phyloP scores from a whole-genome alignment of 2,888 invertebrate species.

The Rapana venosa region DNA sequence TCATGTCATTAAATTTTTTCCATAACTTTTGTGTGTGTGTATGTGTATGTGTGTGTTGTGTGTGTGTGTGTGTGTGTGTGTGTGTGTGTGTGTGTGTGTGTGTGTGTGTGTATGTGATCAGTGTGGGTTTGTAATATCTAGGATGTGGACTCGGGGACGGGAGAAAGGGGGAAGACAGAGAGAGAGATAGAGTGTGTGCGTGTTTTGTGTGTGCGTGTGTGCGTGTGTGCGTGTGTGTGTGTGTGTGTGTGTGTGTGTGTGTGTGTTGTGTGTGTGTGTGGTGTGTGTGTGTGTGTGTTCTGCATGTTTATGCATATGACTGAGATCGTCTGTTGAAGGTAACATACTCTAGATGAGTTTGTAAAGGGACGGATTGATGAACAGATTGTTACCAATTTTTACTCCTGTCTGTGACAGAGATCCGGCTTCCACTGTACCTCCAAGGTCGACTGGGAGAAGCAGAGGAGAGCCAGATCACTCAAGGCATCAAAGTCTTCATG shows the following conservation, averaged over 20 bases:
- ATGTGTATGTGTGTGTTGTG: too few relatives aligned
- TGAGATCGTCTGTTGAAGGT: too few relatives aligned
- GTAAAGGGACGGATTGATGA: too few relatives aligned
- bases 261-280: background rate
- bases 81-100: background rate
- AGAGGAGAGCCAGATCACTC: background rate
- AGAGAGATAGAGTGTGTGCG: too few relatives aligned
- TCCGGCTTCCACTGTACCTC: constrained; percentile 32
- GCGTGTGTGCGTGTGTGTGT: background rate
- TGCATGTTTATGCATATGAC: background rate
- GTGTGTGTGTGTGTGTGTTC: background rate
- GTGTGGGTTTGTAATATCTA: too few relatives aligned
- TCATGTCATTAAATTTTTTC: too few relatives aligned
- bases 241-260: background rate
- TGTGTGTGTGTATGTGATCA: background rate
- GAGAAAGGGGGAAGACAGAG: too few relatives aligned
- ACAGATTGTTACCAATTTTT: background rate
- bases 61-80: background rate
- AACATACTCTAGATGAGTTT: too few relatives aligned
- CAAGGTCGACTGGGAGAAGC: background rate
- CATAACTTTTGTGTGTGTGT: too few relatives aligned
- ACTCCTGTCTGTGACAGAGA: background rate
- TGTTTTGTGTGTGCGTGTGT: background rate
- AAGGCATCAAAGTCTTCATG: constrained; percentile 31
- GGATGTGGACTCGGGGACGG: too few relatives aligned